These are phyloP conservation scores for Ichneumoninae sp. DNA, from an alignment of 2,888 invertebrate species.

Conservation along the genomic window DNA sequence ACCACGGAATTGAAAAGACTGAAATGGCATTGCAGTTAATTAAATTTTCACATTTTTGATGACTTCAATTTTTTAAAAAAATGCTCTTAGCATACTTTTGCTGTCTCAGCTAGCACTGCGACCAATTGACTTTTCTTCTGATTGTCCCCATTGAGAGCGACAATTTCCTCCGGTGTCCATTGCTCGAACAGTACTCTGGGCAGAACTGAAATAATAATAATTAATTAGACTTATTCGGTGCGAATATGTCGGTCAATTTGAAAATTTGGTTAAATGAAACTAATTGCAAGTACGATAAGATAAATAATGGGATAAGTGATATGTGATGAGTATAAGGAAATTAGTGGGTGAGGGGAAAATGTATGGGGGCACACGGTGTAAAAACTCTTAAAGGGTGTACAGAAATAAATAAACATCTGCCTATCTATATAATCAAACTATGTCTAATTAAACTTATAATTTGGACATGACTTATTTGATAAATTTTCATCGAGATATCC, in stretches of 20 bases:
- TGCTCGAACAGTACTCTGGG: conserved; percentile 96
- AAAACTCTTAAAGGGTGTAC: no score
- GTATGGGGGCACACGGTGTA: no score
- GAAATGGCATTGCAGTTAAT: conserved; percentile 89
- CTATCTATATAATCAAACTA: no score
- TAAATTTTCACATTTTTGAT: conserved; percentile 85
- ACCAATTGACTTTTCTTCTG: conserved; percentile 89
- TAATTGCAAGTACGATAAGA: no score
- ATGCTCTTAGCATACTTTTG: conserved; percentile 73
- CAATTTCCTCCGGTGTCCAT: conserved; percentile 91
- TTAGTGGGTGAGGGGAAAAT: no score
- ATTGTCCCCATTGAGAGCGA: conserved; percentile 89
- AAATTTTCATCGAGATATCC: conserved; percentile 56
- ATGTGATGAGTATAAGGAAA: background rate
- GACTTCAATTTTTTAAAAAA: background rate
- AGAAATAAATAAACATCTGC: no score
- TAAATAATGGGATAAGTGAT: no score
- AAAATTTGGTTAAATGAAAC: no score
- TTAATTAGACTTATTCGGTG: background rate
- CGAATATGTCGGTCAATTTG: background rate
- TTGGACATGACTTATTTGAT: background rate
- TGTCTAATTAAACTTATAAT: no score
- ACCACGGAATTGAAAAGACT: conserved; percentile 94
- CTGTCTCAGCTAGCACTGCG: conserved; percentile 88
- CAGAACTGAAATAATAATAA: conserved; percentile 87